phyloP scores from a whole-genome alignment of 2,888 invertebrate genomes.

The Tetragonisca angustula region DNA sequence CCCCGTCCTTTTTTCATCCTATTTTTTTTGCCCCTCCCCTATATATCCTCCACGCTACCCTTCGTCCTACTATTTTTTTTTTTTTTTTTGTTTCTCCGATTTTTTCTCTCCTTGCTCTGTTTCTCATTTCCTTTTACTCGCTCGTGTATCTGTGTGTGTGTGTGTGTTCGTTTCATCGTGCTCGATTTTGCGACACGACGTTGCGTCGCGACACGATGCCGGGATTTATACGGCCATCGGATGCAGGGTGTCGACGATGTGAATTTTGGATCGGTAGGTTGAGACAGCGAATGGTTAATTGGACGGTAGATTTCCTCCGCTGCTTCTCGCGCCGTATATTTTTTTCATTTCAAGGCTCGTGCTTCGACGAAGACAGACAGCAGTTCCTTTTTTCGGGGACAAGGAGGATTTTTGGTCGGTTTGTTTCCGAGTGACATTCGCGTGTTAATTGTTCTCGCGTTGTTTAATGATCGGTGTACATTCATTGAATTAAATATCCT shows the following conservation, averaged over 20 bases:
- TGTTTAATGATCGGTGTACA: background rate
- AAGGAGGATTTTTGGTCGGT: background rate
- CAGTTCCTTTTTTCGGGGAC: background rate
- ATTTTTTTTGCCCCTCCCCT: slow-evolving; percentile 16
- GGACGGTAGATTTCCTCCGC: background rate
- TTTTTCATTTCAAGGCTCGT: background rate
- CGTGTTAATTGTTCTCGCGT: background rate
- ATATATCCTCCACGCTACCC: background rate
- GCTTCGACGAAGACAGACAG: background rate
- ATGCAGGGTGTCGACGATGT: background rate
- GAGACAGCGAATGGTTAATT: background rate
- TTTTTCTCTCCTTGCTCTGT: slow-evolving; percentile 3
- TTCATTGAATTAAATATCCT: background rate
- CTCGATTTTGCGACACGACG: slow-evolving; percentile 4
- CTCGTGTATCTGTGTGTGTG: too few relatives aligned
- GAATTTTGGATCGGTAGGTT: background rate
- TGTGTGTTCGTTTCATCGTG: background rate
- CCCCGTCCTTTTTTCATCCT: slow-evolving; percentile 1
- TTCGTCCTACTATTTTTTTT: background rate
- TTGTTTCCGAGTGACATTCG: background rate
- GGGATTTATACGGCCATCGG: slow-evolving; percentile 11
- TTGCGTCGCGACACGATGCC: background rate
- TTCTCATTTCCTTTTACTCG: background rate
- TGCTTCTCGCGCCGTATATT: background rate
- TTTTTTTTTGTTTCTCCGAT: background rate